These are phyloP conservation scores for Calameuta pallipes DNA, from an alignment of 2,888 invertebrate genomes.

Conservation along the genomic window DNA sequence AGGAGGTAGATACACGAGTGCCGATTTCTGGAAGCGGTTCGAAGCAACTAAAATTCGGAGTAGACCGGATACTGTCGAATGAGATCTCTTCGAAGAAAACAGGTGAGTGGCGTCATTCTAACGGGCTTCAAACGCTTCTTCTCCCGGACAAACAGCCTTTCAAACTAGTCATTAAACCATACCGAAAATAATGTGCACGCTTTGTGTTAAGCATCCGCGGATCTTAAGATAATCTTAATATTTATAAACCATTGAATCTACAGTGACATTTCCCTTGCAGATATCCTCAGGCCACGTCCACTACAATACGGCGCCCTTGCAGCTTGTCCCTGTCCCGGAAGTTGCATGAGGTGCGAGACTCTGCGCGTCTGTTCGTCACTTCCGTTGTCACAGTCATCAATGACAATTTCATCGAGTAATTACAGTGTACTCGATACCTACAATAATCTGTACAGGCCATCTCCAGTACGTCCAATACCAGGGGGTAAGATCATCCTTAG, in stretches of 20 bases:
- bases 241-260: conserved; percentile 4
- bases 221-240: neutral
- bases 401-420: conserved; percentile 25
- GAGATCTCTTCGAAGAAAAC: conserved; percentile 54
- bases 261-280: conserved; percentile 25
- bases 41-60: conserved; percentile 73
- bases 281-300: conserved; percentile 37
- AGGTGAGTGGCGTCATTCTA: conserved; percentile 29
- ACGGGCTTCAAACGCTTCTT: neutral
- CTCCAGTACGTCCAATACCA: conserved; percentile 51
- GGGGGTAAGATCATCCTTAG: conserved; percentile 42
- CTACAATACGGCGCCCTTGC: conserved; percentile 35
- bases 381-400: conserved; percentile 27
- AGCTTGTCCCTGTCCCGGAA: conserved; percentile 44
- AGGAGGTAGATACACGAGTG: conserved; percentile 29
- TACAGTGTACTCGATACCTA: conserved; percentile 41
- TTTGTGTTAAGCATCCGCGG: neutral
- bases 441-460: conserved; percentile 47
- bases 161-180: neutral
- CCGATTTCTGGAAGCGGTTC: conserved; percentile 32
- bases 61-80: conserved; percentile 75
- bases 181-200: neutral
- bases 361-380: conserved; percentile 35
- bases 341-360: conserved; percentile 44
- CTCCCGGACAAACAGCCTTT: neutral